Base-by-base conservation (phyloP, 2,888 invertebrate species). In the Agonopterix heracliana region DNA sequence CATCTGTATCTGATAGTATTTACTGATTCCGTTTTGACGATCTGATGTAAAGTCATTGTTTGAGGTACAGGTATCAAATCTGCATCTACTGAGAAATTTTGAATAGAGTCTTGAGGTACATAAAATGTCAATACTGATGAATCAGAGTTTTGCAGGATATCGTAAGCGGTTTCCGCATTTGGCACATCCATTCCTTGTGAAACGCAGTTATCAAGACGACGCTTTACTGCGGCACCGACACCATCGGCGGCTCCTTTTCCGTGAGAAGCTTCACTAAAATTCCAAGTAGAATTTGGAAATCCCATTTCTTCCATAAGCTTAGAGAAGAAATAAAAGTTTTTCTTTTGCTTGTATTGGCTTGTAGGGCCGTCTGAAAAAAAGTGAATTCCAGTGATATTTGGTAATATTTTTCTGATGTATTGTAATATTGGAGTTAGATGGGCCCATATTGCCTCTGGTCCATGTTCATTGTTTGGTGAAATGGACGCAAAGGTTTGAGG, bases 391-490 rank as follows among this genome's bases (percentile, higher is more conserved):
- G 38, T 46, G 12, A 53, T 45, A 17, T 26, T 34, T 14, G 54
- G 51, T 48, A 47, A 50, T 38, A 50, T 13, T 47, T 44, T 45
- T 49, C 45, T 52, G 40, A 55, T 53, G 44, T 51, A 41, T 42
- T 54, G 34, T 9, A 58, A 41, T 12, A 56, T 46, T 34, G 59
- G 59, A 38, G 53, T 45, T 12, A 55, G 41, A 44, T 59, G 54
- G 9, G 50, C 52, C 59, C 59, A 59, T 41, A 57, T 59, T 2
- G 55, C 55, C 41, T 54, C 54, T 26, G 59, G 56, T 12, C 51
- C 48, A 41, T 59, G 55, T n/a, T 51, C 26, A 42, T 54, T 53
- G 10, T 9, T 36, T 9, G 51, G 46, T 12, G 54, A 54, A 12
- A 56, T 13, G 4, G 52, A 14, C 41, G 35, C 41, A 49, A 55